Base-by-base conservation (phyloP, 2,888 invertebrate species). In the Adela reaumurella region DNA sequence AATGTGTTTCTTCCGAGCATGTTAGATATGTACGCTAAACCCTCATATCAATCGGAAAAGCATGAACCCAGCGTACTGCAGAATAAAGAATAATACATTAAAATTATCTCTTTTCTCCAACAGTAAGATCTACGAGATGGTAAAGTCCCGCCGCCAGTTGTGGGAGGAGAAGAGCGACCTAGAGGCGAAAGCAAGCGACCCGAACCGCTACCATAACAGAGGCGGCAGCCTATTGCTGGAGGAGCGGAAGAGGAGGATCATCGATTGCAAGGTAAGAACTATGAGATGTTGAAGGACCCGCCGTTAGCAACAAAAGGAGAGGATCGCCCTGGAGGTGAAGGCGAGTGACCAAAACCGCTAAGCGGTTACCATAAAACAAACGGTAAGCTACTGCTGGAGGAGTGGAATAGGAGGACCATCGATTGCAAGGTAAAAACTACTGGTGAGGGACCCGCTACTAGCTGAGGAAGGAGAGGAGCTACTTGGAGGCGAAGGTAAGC, bases 161-260 rank as follows among this genome's bases (percentile, higher is more conserved):
- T 94, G 92, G 88, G 70, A 83, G 18, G 86, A 90, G 59, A 87
- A 90, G 84, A 74, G 83, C 2, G 88, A 89, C 51, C 67, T 94
- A 46, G 91, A 94, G 55, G 83, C 83, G 17, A 83, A 87, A 47
- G 88, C 90, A 0, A 82, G 83, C n/a, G 90, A 92, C 59, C 90
- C 92, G 0, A 87, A 88, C 54, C 83, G 95, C 1, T 92, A 88
- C 62, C 88, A 92, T 57, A 94, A 95, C 67, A 83, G 96, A 35
- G 94, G 95, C 0, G 94, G 95, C 0, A 89, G 91, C 55, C 71
- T 96, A 5, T 70, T 96, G 1, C 83, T 85, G 47, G 95, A 95
- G 63, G 95, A 96, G 65, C 92, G 88, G 58, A 91, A 92, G 59
- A 74, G 94, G n/a, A 94, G 92, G 63, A 78, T 83, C 8, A 82